These are phyloP conservation scores for Hucho hucho DNA, from an alignment of 2,113 vertebrate genomes.

Conservation along the genomic window DNA sequence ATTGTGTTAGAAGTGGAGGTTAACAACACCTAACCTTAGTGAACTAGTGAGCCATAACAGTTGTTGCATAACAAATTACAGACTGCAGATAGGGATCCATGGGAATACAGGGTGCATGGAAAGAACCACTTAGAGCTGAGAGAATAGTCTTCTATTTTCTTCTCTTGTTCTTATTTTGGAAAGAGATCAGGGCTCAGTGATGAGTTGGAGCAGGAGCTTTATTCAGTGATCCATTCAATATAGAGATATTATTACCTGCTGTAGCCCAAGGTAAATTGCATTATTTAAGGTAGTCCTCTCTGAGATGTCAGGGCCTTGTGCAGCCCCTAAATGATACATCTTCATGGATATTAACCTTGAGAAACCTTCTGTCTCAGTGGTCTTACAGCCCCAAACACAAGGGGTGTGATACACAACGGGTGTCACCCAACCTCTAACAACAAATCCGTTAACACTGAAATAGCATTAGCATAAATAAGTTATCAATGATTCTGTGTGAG, in stretches of 20 bases:
- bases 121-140: constrained; percentile 4
- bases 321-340: constrained; percentile 18
- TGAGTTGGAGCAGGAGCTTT: background rate
- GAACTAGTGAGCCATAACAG: background rate
- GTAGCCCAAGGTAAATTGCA: constrained; percentile 30
- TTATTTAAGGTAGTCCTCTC: constrained; percentile 34
- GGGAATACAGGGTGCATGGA: background rate
- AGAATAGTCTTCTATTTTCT: constrained; percentile 10
- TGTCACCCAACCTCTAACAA: background rate
- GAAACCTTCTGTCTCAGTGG: background rate
- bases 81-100: background rate
- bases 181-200: constrained; percentile 23
- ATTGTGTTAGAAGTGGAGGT: background rate
- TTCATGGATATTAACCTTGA: constrained; percentile 28
- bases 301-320: constrained; percentile 17
- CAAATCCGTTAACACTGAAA: background rate
- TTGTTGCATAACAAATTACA: background rate
- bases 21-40: constrained; percentile 4
- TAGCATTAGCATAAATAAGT: constrained; percentile 18
- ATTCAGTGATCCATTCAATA: constrained; percentile 28
- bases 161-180: constrained; percentile 17
- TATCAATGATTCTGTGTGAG: background rate
- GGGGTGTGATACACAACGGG: background rate
- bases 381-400: background rate
- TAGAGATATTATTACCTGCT: constrained; percentile 39